Conservation (phyloP, 2,888 invertebrate genomes). For the Drosophila monieri region DNA sequence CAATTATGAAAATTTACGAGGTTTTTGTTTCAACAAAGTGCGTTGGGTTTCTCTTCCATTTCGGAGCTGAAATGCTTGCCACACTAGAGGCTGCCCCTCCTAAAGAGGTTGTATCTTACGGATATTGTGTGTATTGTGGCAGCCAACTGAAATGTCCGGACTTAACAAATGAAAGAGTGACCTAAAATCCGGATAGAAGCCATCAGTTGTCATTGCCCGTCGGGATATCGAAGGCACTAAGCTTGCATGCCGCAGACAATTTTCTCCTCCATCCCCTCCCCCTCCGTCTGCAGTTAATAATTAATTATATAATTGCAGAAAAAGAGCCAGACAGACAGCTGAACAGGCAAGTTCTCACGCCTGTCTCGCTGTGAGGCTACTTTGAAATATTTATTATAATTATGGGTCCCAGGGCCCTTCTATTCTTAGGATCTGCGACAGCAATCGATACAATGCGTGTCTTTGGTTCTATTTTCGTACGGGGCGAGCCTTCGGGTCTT, state of each 20-base stretch:
- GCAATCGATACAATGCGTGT: conserved; percentile 42
- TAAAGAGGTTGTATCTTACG: too few species aligned
- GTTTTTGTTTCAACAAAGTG: conserved; percentile 69
- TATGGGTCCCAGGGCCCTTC: conserved; percentile 36
- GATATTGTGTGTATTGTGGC: neutral
- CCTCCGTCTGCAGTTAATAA: conserved; percentile 56
- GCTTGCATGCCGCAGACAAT: conserved; percentile 71
- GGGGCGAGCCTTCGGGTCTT: conserved; percentile 5
- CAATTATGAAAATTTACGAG: conserved; percentile 79
- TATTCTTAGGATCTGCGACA: conserved; percentile 49
- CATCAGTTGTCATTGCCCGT: conserved; percentile 15
- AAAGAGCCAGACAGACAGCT: conserved; percentile 36
- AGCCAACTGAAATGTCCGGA: neutral
- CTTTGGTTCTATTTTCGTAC: neutral
- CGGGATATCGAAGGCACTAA: conserved; percentile 5
- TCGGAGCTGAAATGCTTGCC: conserved; percentile 1
- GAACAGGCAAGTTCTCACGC: conserved; percentile 68
- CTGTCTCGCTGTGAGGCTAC: conserved; percentile 43
- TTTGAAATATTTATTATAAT: conserved; percentile 73
- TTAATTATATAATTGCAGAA: conserved; percentile 73
- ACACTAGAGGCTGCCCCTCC: too few species aligned
- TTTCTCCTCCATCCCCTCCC: conserved; percentile 45
- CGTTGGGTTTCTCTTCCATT: conserved; percentile 21
- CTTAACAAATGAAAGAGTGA: conserved; percentile 8
- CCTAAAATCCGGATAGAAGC: neutral